Evolutionary conservation across 2,797 vertebrate genomes (phyloP), one percentile per base, ranked within the genome.

Genomic region (Sebastes vulpes): DNA sequence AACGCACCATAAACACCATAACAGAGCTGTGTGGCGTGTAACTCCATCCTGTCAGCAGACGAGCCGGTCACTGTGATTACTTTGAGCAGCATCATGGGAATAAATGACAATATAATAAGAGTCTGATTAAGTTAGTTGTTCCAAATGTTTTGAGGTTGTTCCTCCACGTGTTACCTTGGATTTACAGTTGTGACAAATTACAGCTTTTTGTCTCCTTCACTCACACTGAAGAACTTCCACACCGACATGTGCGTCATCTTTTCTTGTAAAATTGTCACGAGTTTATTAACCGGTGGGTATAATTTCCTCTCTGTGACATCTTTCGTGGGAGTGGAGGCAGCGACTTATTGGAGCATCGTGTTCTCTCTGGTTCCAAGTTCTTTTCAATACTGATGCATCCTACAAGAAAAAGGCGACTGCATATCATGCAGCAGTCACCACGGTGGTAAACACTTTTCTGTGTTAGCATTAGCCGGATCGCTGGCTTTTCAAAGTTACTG

Each of bases 401-500:
- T 28, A 28, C 21, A 14, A 53, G 53, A 38, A 63, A 28, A 6
- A 52, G 26, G 29, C 4, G 3, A 25, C 26, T 64, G 20, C 18
- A 64, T 21, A 29, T 48, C 12, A 74, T 14, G 25, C 31, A 53
- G 46, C 56, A 72, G 20, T 67, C n/a, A 23, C 9, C 65, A 61
- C n/a, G 1, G 9, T 21, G 18, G 50, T 20, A 65, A 57, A 64
- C 18, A 57, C 26, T 7, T 50, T 59, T 25, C 31, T 38, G 32
- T 4, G n/a, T 64, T 10, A 67, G 28, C 64, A 46, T 70, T 32
- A 64, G 25, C 50, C n/a, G 23, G 14, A 26, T 26, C 29, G 20
- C 28, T 57, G 35, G 25, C 28, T 14, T 72, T 57, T 38, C 14
- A 72, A 68, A 73, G 79, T 72, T n/a, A 56, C 25, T 77, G 28